phyloP scores from a whole-genome alignment of 2,888 invertebrate species.

The Acronicta aceris region DNA sequence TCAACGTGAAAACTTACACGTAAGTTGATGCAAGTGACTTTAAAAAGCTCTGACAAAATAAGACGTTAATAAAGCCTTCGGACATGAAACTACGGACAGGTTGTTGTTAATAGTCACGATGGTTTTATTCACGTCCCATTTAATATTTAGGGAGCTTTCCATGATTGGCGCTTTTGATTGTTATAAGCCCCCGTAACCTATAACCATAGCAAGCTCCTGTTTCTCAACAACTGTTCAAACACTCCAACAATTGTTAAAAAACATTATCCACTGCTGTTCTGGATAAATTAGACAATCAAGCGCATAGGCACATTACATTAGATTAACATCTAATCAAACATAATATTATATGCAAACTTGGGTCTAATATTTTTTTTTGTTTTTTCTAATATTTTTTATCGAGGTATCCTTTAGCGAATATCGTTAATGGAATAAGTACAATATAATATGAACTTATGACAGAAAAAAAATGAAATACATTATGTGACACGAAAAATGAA shows the following conservation, averaged over 20 bases:
- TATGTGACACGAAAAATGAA: slow-evolving; percentile 76
- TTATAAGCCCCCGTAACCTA: slow-evolving; percentile 64
- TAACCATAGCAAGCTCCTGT: slow-evolving; percentile 67
- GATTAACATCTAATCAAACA: slow-evolving; percentile 84
- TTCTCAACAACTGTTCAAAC: slow-evolving; percentile 61
- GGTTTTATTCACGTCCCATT: slow-evolving; percentile 59
- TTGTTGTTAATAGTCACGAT: slow-evolving; percentile 26
- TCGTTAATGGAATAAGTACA: slow-evolving; percentile 88
- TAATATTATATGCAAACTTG: slow-evolving; percentile 86
- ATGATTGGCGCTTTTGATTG: slow-evolving; percentile 57
- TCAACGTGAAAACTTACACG: slow-evolving; percentile 30
- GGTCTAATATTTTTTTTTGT: slow-evolving; percentile 74
- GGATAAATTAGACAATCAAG: slow-evolving; percentile 73
- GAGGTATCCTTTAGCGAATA: slow-evolving; percentile 85
- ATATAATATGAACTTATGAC: slow-evolving; percentile 85
- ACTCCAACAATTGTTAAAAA: slow-evolving; percentile 64
- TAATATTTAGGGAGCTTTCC: slow-evolving; percentile 62
- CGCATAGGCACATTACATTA: slow-evolving; percentile 86
- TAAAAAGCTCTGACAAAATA: slow-evolving; percentile 33
- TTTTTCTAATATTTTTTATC: slow-evolving; percentile 76
- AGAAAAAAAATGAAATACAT: slow-evolving; percentile 77
- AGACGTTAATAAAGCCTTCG: slow-evolving; percentile 58
- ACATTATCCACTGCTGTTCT: slow-evolving; percentile 73
- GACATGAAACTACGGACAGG: slow-evolving; percentile 28
- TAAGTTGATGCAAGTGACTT: slow-evolving; percentile 50